These are phyloP conservation scores for Polymixis flavicincta DNA, from an alignment of 2,888 invertebrate genomes.

Conservation along the genomic window DNA sequence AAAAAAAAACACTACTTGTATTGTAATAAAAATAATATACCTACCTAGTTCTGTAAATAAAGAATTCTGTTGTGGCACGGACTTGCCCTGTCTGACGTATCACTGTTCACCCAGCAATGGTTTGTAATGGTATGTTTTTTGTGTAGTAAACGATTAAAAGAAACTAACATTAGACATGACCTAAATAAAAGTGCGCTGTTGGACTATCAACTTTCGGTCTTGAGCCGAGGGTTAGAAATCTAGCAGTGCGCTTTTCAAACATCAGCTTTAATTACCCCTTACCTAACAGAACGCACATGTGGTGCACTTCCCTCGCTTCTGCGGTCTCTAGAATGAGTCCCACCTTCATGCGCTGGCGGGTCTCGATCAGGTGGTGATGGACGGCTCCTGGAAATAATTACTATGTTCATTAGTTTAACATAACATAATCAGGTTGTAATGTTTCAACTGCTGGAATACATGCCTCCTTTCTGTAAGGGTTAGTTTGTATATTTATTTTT, in stretches of 20 bases:
- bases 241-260: neutral
- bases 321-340: conserved; percentile 98
- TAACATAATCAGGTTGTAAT: neutral
- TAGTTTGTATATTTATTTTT: neutral
- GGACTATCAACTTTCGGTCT: no score
- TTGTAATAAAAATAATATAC: neutral
- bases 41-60: neutral
- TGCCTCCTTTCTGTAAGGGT: neutral
- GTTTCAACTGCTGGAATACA: neutral
- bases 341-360: conserved; percentile 98
- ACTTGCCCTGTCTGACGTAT: neutral
- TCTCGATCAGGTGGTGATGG: conserved; percentile 98
- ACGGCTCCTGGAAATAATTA: conserved; percentile 93
- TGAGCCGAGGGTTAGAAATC: neutral
- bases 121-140: neutral
- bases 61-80: neutral
- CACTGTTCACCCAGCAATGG: neutral
- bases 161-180: no score
- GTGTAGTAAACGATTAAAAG: no score
- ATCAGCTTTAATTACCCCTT: conserved; percentile 49
- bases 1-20: neutral
- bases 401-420: neutral
- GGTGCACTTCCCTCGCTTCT: conserved; percentile 98
- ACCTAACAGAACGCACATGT: conserved; percentile 98
- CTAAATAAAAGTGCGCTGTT: no score